Evolutionary conservation across 2,888 invertebrate genomes (phyloP), one percentile per base, ranked within the genome.

Genomic region (Notocelia uddmanniana): DNA sequence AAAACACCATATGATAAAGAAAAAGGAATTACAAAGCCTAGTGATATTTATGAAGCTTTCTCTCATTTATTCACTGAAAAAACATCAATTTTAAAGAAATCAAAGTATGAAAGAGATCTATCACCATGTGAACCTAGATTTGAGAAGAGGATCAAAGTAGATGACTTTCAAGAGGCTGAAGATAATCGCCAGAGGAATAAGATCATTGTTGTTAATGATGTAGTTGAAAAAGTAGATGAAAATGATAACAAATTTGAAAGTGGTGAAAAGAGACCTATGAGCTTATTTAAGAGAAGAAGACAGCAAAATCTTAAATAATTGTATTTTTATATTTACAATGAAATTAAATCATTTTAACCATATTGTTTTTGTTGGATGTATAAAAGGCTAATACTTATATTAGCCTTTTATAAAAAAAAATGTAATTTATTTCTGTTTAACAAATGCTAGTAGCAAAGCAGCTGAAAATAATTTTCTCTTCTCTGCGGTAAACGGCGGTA

Each of bases 201-300:
- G 74, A 83, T 83, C 52, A 90, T 92, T 76, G 76, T 88, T 26
- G 68, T 92, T 13, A 88, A 87, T 75, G 92, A 93, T 84, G 79
- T 93, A 54, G 74, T 83, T 41, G 93, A 93, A 78, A 91, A 85
- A 73, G 71, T 62, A 15, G 78, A 77, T 66, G 64, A 66, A 54
- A 76, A 74, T 74, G 75, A 77, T 73, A 82, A 78, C 45, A 81
- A 78, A 58, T 48, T 79, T 41, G 77, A 82, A 58, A 81, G 59
- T 73, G 75, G 62, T 68, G 82, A 79, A 57, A 82, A 76, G 50
- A 85, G 89, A 75, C 92, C 92, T 48, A 82, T 84, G 58, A 93
- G 93, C 79, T 79, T 93, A 63, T 93, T 92, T 75, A 93, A 92
- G 76, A 87, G 88, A 77, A 87, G 82, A 74, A 87, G 91, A 77